Conservation (phyloP, 2,888 invertebrate genomes). For the Pandemis corylana region DNA sequence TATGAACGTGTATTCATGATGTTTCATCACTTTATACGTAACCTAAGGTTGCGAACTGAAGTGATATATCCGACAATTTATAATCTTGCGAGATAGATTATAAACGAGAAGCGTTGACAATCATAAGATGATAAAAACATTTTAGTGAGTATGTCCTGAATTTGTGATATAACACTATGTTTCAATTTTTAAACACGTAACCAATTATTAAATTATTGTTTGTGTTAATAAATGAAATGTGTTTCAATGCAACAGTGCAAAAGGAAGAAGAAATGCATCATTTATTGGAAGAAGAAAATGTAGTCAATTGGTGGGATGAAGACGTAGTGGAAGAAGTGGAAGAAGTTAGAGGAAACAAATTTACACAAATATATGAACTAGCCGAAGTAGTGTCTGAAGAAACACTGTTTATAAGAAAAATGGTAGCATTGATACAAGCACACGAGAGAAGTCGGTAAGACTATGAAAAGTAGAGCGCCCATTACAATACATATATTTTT, state of each 20-base stretch:
- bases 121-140: no score
- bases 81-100: no score
- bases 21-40: no score
- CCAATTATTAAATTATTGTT: not conserved
- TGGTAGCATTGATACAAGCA: conserved; percentile 63
- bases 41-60: no score
- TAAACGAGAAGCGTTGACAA: no score
- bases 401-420: conserved; percentile 50
- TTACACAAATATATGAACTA: conserved; percentile 45
- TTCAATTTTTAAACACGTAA: not conserved
- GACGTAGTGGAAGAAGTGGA: conserved; percentile 41
- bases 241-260: conserved; percentile 1
- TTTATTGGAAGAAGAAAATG: conserved; percentile 23
- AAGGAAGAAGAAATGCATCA: conserved; percentile 12
- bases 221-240: not conserved
- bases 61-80: no score
- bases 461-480: not conserved
- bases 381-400: conserved; percentile 57
- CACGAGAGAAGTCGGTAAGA: conserved; percentile 68
- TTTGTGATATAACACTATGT: no score
- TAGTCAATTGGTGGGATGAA: conserved; percentile 56
- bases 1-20: no score
- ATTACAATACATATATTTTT: no score
- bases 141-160: no score
- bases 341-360: conserved; percentile 35